A percentile compares a stretch with the other conserved stretches of the same genome.
These are phyloP conservation scores for Camelus bactrianus DNA, from an alignment of 2,113 vertebrate genomes.

Conservation along the genomic window DNA sequence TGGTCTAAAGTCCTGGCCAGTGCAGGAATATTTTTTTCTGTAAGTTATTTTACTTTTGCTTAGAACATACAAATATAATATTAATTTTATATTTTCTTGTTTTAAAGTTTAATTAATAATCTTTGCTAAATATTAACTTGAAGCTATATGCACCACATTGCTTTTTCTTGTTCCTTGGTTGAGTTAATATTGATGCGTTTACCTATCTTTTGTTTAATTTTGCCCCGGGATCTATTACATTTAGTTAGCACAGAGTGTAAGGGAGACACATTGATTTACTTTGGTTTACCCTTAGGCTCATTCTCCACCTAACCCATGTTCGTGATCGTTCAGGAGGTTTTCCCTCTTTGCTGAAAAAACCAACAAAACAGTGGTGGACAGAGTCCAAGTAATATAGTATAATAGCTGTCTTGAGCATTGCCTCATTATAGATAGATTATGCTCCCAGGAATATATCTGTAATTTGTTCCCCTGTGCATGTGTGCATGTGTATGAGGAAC, in stretches of 20 bases:
- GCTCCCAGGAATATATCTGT: not conserved
- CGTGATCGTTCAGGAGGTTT: not conserved
- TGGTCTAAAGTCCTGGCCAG: not conserved
- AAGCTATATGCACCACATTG: not conserved
- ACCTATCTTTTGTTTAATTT: conserved; percentile 57
- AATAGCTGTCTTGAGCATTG: not conserved
- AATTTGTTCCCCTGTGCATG: not conserved
- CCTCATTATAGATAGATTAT: not conserved
- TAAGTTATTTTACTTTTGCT: conserved; percentile 41
- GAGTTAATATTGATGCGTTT: conserved; percentile 35
- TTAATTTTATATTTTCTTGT: conserved; percentile 48
- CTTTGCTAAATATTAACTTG: conserved; percentile 29
- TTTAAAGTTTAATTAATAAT: conserved; percentile 46
- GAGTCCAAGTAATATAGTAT: not conserved
- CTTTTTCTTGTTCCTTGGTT: not conserved
- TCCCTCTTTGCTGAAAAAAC: not conserved
- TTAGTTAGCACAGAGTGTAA: conserved; percentile 26
- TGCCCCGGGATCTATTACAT: conserved; percentile 28
- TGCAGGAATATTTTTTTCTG: not conserved
- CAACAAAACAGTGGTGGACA: not conserved
- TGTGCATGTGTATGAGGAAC: not conserved
- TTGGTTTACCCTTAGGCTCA: conserved; percentile 49
- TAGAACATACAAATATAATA: conserved; percentile 32
- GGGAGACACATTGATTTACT: conserved; percentile 56
- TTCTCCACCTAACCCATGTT: conserved; percentile 3